Evolutionary conservation across 1,140 invertebrate genomes (phyloP), one percentile per base, ranked within the genome.

Genomic region (Sesamia nonagrioides): DNA sequence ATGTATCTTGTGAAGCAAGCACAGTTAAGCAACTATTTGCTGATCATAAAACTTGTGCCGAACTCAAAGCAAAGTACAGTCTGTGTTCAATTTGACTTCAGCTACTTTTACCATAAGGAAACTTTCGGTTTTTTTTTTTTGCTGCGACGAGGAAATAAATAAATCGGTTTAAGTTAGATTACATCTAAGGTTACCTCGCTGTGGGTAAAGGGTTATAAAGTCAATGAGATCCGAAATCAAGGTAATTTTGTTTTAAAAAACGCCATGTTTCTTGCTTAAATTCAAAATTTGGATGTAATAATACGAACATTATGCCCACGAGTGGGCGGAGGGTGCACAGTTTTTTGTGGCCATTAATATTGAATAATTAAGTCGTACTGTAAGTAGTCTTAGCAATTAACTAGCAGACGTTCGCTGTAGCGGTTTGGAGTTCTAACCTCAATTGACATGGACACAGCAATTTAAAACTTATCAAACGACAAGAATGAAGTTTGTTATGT

Each of bases 71-170:
- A 45, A 50, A 69, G 21, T 45, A 3, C 11, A 50, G 18, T 48
- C 66, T 37, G 5, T 50, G 18, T 42, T 40, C n/a, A 69, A 33
- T 50, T 69, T 69, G 66, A 69, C 66, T 68, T 50, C 42, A 48
- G 11, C 40, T 48, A 68, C 18, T 69, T 69, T 8, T 15, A 13
- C 66, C 13, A 21, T 21, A 21, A 13, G 40, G 17, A 63, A 63
- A 69, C 42, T 18, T 69, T 21, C 21, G 3, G 0, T 68, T 68
- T 27, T n/a, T 6, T 48, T 15, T 7, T 7, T 40, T 1, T 17
- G n/a, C 15, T 8, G 15, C 18, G 2, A 7, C 11, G 15, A 33
- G 6, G 66, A 48, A 50, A 69, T 50, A 69, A 69, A 69, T 69
- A 48, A 69, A 69, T 48, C 66, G 42, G 40, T 69, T 69, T 40